phyloP scores from a whole-genome alignment of 1,140 invertebrate species.

The Eriocheir sinensis region DNA sequence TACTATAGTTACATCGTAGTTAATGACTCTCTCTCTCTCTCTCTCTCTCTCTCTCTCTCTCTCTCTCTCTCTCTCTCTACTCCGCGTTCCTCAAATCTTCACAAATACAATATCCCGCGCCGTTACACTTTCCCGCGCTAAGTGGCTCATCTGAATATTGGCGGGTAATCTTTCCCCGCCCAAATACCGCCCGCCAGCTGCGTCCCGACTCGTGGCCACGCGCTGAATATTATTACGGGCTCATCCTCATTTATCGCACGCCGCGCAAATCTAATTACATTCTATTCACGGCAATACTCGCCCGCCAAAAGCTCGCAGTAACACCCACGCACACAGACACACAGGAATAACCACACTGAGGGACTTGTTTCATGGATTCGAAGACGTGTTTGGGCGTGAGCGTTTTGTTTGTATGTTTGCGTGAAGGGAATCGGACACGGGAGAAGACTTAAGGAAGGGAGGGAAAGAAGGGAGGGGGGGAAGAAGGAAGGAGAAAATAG shows the following conservation, averaged over 20 bases:
- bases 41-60: not conserved
- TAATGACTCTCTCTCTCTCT: not conserved
- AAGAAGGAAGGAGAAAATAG: no score
- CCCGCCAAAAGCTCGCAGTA: not conserved
- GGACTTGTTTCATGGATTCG: no score
- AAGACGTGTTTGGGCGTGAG: no score
- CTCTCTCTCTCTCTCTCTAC: not conserved
- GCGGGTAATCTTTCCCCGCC: not conserved
- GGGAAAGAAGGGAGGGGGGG: not conserved
- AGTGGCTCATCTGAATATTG: conserved; percentile 24
- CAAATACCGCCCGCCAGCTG: not conserved
- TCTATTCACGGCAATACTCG: not conserved
- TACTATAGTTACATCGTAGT: no score
- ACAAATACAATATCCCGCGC: conserved; percentile 1
- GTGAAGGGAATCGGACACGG: not conserved
- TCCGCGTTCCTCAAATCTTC: not conserved
- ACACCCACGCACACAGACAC: not conserved
- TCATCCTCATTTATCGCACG: not conserved
- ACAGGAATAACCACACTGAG: no score
- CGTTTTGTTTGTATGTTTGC: not conserved
- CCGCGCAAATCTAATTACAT: not conserved
- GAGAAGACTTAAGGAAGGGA: not conserved
- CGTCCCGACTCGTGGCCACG: not conserved
- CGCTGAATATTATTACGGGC: not conserved
- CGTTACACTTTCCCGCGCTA: not conserved